Percentiles rank a stretch among this genome's conserved stretches.
Conservation (phyloP, 2,797 vertebrate genomes). For the Acrossocheilus fasciatus region DNA sequence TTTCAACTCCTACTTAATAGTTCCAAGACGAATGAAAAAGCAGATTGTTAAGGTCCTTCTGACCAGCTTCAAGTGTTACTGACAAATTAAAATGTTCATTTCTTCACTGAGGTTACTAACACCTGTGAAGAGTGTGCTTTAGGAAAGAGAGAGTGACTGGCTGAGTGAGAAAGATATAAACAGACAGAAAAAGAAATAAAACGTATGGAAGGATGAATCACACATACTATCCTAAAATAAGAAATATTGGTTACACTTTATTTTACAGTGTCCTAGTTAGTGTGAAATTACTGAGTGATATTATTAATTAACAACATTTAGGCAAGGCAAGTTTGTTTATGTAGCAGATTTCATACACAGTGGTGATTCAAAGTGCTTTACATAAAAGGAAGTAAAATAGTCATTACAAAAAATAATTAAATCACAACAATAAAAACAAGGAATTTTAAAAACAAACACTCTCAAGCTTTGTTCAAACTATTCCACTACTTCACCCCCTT, state of each 20-base stretch:
- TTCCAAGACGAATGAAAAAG: slow-evolving; percentile 66
- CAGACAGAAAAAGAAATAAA: not conserved
- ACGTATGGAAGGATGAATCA: not conserved
- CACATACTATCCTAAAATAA: not conserved
- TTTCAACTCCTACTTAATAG: slow-evolving; percentile 65
- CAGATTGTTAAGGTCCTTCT: slow-evolving; percentile 61
- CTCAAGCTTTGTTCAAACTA: too few species aligned
- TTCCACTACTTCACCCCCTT: too few species aligned
- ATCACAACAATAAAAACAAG: too few species aligned
- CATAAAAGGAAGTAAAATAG: too few species aligned
- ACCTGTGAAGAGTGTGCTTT: not conserved
- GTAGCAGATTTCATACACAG: too few species aligned
- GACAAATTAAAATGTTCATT: slow-evolving; percentile 1
- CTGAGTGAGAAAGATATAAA: not conserved
- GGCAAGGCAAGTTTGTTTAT: too few species aligned
- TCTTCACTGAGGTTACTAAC: not conserved
- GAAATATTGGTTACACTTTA: not conserved
- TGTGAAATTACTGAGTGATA: not conserved
- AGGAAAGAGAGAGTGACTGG: slow-evolving; percentile 3
- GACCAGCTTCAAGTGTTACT: slow-evolving; percentile 40
- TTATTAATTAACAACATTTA: not conserved
- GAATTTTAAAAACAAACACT: too few species aligned
- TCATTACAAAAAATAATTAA: too few species aligned
- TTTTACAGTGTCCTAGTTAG: not conserved
- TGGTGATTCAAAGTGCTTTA: too few species aligned